A percentile compares a stretch with the other conserved stretches of the same genome.
Evolutionary conservation across 2,113 vertebrate genomes (phyloP).

Genomic region (Haemorhous mexicanus): DNA sequence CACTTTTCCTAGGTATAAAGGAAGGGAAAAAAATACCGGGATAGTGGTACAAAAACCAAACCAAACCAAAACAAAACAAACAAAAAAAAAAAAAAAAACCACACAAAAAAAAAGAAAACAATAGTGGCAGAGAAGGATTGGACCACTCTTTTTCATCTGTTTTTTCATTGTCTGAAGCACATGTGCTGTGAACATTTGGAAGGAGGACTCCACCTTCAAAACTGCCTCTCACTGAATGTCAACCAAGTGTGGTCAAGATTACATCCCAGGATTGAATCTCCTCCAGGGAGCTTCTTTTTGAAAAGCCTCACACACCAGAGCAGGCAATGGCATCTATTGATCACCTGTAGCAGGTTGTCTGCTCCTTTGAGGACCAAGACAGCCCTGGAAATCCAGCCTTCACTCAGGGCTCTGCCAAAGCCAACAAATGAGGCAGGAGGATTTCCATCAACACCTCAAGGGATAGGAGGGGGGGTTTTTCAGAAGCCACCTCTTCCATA

Average conservation of each 20-base stretch:
- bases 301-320: not conserved
- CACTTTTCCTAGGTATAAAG: not conserved
- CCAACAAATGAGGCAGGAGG: not conserved
- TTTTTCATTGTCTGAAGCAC: not conserved
- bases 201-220: not conserved
- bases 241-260: not conserved
- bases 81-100: not conserved
- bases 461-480: not conserved
- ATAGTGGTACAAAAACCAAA: not conserved
- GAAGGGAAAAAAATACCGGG: not conserved
- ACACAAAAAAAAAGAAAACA: not conserved
- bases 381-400: not conserved
- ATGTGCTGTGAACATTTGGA: not conserved
- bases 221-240: not conserved
- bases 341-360: slow-evolving; percentile 18
- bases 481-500: not conserved
- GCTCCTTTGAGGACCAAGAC: not conserved
- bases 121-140: not conserved
- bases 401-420: not conserved
- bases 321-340: slow-evolving; percentile 34
- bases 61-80: not conserved
- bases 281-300: not conserved
- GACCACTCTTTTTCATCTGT: not conserved
- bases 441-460: not conserved
- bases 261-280: not conserved